phyloP scores from a whole-genome alignment of 2,113 vertebrate species.

The Amblyopsis rosae region DNA sequence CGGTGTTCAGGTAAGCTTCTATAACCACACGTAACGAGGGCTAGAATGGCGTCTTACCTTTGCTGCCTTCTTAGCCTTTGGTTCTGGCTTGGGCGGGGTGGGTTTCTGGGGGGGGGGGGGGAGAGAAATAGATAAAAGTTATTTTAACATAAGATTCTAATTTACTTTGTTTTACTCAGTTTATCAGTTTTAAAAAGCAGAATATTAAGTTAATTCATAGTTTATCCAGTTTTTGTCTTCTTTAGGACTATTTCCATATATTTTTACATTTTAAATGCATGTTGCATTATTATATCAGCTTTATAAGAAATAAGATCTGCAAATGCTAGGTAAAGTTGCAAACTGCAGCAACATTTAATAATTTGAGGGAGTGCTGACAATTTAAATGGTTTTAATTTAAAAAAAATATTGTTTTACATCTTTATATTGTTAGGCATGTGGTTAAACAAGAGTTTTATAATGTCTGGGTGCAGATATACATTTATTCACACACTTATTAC shows the following conservation, averaged over 20 bases:
- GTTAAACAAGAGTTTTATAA: background rate
- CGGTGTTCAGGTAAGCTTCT: background rate
- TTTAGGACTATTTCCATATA: too few species aligned
- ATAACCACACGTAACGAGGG: too few species aligned
- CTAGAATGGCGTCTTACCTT: slow-evolving; percentile 75
- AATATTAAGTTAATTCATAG: too few species aligned
- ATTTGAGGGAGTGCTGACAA: background rate
- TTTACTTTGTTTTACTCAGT: too few species aligned
- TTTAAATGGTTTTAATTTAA: background rate
- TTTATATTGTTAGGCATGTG: background rate
- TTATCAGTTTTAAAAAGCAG: too few species aligned
- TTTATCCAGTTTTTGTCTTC: too few species aligned
- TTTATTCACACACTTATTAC: too few species aligned
- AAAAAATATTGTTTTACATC: background rate
- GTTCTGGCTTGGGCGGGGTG: slow-evolving; percentile 79
- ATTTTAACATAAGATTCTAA: background rate
- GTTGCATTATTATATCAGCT: background rate
- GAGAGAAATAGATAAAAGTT: background rate
- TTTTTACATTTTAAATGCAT: too few species aligned
- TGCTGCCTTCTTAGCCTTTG: slow-evolving; percentile 87
- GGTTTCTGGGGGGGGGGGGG: slow-evolving; percentile 67
- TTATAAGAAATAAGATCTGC: background rate
- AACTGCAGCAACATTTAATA: background rate
- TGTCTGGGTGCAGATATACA: background rate
- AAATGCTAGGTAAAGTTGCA: background rate